These are phyloP conservation scores for Drosophila dunni DNA, from an alignment of 1,140 invertebrate genomes.

Conservation along the genomic window DNA sequence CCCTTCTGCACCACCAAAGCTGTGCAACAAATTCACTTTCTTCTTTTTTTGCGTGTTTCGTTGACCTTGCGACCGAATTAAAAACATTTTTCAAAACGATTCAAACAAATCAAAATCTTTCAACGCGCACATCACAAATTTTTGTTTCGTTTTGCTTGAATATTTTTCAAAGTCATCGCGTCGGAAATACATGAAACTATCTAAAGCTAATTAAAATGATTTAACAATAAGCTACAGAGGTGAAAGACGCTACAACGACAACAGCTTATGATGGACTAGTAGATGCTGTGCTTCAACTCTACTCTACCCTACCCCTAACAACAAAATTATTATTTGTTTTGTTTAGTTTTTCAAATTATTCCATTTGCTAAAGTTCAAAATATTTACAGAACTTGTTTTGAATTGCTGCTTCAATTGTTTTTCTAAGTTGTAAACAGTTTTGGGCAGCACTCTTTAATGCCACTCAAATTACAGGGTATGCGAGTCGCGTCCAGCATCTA, in stretches of 20 bases:
- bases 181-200: conserved; percentile 43
- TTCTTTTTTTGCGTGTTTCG: conserved; percentile 24
- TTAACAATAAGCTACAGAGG: conserved; percentile 23
- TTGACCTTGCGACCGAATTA: conserved; percentile 66
- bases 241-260: conserved; percentile 1
- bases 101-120: conserved; percentile 62
- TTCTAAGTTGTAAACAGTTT: conserved; percentile 3
- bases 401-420: background rate
- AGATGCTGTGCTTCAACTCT: background rate
- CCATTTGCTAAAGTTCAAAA: conserved; percentile 29
- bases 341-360: conserved; percentile 14
- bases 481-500: background rate
- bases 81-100: conserved; percentile 60
- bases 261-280: background rate
- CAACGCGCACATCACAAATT: conserved; percentile 17
- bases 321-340: conserved; percentile 9
- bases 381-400: conserved; percentile 18
- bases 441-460: background rate
- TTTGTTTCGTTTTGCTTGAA: conserved; percentile 11
- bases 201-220: conserved; percentile 65
- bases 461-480: conserved; percentile 12
- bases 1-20: background rate
- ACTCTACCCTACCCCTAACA: too few relatives aligned
- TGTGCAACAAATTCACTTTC: conserved; percentile 47
- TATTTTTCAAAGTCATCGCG: conserved; percentile 46